A percentile compares a stretch with the other conserved stretches of the same genome.
phyloP scores from a whole-genome alignment of 1,140 invertebrate genomes.

The Gryllus bimaculatus region DNA sequence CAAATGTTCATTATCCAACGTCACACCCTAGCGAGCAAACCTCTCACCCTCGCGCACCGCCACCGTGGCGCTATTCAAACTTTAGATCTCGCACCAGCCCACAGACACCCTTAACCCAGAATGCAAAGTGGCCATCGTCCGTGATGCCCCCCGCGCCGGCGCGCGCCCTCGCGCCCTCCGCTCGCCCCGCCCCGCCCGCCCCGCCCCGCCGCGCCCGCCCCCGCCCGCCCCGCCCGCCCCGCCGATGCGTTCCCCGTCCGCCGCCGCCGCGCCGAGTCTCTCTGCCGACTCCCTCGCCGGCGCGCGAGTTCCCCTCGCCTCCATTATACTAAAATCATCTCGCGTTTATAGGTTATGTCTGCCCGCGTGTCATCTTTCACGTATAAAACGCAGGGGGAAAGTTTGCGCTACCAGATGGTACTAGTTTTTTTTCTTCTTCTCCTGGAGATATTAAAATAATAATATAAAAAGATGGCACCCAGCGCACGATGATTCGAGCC shows the following conservation, averaged over 20 bases:
- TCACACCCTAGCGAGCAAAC: slow-evolving; percentile 12
- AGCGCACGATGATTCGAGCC: slow-evolving; percentile 7
- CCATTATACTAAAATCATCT: neutral
- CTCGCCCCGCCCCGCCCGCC: neutral
- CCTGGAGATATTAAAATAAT: slow-evolving; percentile 12
- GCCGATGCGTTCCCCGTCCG: neutral
- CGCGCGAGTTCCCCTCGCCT: neutral
- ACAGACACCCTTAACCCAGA: slow-evolving; percentile 8
- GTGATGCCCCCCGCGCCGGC: slow-evolving; percentile 6
- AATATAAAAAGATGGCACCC: slow-evolving; percentile 16
- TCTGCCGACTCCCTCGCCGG: neutral
- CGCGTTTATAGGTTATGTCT: slow-evolving; percentile 10
- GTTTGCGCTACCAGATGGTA: slow-evolving; percentile 15
- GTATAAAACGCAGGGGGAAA: neutral
- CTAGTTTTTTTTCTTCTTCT: slow-evolving; percentile 12
- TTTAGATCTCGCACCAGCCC: slow-evolving; percentile 6
- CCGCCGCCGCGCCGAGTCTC: neutral
- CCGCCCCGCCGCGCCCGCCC: too few species aligned
- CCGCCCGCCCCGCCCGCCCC: too few species aligned
- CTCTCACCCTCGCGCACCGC: slow-evolving; percentile 8
- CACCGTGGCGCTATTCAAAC: slow-evolving; percentile 11
- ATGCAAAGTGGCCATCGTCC: slow-evolving; percentile 16
- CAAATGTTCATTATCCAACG: slow-evolving; percentile 15
- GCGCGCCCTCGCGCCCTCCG: neutral
- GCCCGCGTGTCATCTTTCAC: slow-evolving; percentile 13